These are phyloP conservation scores for Toxotes chatareus DNA, from an alignment of 2,113 vertebrate genomes.

Conservation along the genomic window DNA sequence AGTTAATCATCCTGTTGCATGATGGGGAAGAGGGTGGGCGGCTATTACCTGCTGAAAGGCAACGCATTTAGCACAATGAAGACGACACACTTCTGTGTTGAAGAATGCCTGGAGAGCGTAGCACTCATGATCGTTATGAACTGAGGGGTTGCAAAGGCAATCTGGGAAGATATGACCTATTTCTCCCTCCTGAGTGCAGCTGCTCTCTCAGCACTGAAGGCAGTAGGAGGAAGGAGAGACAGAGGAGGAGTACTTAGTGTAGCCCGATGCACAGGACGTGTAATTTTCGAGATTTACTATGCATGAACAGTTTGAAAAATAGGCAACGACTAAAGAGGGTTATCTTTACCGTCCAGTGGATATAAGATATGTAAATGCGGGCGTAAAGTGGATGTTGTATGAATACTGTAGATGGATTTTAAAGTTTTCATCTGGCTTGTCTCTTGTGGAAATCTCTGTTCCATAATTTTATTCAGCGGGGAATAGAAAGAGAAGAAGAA, in stretches of 20 bases:
- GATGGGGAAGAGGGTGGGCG: not conserved
- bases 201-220: constrained; percentile 33
- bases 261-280: not conserved
- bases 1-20: not conserved
- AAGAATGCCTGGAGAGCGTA: constrained; percentile 52
- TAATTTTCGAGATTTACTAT: constrained; percentile 32
- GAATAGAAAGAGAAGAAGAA: not conserved
- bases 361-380: constrained; percentile 22
- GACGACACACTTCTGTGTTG: constrained; percentile 35
- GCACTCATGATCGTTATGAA: constrained; percentile 58
- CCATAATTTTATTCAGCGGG: not conserved
- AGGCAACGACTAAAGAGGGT: constrained; percentile 18
- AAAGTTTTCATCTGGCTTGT: constrained; percentile 1
- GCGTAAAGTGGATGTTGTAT: constrained; percentile 21
- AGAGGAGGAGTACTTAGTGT: not conserved
- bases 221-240: not conserved
- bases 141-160: constrained; percentile 59
- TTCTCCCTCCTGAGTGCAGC: constrained; percentile 58
- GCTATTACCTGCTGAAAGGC: constrained; percentile 14
- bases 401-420: constrained; percentile 16
- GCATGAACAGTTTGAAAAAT: constrained; percentile 15
- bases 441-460: constrained; percentile 23
- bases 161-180: constrained; percentile 60
- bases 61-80: not conserved
- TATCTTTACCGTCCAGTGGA: not conserved